phyloP scores from a whole-genome alignment of 2,113 vertebrate species.

The Petromus typicus region DNA sequence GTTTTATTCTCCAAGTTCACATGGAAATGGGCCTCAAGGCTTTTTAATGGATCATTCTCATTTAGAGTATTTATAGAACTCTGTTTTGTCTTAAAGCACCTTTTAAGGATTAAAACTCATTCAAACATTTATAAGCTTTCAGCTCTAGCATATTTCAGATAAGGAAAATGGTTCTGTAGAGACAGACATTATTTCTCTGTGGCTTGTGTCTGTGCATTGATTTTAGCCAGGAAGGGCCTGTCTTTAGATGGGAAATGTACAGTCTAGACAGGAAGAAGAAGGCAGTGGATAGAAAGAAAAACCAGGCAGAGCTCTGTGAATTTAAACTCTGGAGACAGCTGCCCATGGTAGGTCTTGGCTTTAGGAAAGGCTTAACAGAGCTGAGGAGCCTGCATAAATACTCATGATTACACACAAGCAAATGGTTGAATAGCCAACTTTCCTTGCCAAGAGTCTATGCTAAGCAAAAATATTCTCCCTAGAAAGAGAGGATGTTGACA shows the following conservation, averaged over 20 bases:
- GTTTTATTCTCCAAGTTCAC: not conserved
- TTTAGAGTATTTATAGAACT: not conserved
- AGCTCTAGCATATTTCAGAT: not conserved
- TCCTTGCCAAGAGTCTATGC: not conserved
- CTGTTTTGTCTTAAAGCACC: not conserved
- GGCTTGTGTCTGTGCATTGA: not conserved
- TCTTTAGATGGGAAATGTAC: not conserved
- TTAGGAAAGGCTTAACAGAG: slow-evolving; percentile 36
- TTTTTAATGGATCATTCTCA: not conserved
- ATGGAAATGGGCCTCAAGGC: not conserved
- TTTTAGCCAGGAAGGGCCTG: not conserved
- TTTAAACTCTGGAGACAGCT: not conserved
- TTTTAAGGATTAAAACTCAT: not conserved
- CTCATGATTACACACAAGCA: not conserved
- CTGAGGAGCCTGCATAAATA: slow-evolving; percentile 19
- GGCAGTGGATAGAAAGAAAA: not conserved
- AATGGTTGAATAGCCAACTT: not conserved
- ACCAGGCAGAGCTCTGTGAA: not conserved
- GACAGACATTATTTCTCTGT: slow-evolving; percentile 14
- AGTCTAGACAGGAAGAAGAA: slow-evolving; percentile 64
- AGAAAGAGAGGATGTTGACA: not conserved
- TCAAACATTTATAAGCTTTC: not conserved
- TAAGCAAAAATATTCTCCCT: slow-evolving; percentile 38
- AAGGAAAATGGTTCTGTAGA: slow-evolving; percentile 19
- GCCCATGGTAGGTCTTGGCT: not conserved